Evolutionary conservation across 2,888 invertebrate genomes (phyloP).

Genomic region (Coenonympha arcania): DNA sequence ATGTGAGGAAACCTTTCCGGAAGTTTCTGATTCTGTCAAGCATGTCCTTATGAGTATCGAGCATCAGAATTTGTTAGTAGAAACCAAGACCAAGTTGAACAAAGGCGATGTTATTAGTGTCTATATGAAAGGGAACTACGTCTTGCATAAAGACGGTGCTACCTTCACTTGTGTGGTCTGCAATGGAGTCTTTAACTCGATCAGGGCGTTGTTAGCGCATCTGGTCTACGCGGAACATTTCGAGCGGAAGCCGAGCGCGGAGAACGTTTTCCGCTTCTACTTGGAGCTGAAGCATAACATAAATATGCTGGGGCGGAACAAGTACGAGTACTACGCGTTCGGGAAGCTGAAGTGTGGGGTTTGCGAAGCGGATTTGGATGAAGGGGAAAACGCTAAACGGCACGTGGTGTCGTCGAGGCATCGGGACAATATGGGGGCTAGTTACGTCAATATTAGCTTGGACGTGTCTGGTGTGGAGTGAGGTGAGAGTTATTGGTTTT

Average conservation of each 20-base stretch:
- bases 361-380: conserved; percentile 54
- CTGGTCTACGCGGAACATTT: conserved; percentile 62
- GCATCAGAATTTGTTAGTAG: conserved; percentile 49
- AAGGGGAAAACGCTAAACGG: conserved; percentile 59
- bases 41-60: conserved; percentile 50
- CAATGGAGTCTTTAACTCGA: conserved; percentile 53
- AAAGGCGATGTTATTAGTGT: conserved; percentile 63
- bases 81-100: conserved; percentile 40
- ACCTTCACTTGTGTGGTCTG: conserved; percentile 52
- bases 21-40: conserved; percentile 41
- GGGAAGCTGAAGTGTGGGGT: conserved; percentile 62
- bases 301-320: conserved; percentile 59
- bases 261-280: conserved; percentile 63
- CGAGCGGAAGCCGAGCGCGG: conserved; percentile 44
- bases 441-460: conserved; percentile 52
- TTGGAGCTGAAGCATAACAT: conserved; percentile 65
- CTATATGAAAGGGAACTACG: conserved; percentile 59
- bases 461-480: conserved; percentile 55
- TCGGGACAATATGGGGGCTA: conserved; percentile 66
- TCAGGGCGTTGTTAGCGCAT: conserved; percentile 54
- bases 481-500: conserved; percentile 35
- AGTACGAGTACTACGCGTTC: conserved; percentile 59
- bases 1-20: conserved; percentile 45
- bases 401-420: conserved; percentile 61
- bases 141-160: conserved; percentile 56